Conservation (phyloP, 2,797 vertebrate genomes). For the Squalus acanthias region DNA sequence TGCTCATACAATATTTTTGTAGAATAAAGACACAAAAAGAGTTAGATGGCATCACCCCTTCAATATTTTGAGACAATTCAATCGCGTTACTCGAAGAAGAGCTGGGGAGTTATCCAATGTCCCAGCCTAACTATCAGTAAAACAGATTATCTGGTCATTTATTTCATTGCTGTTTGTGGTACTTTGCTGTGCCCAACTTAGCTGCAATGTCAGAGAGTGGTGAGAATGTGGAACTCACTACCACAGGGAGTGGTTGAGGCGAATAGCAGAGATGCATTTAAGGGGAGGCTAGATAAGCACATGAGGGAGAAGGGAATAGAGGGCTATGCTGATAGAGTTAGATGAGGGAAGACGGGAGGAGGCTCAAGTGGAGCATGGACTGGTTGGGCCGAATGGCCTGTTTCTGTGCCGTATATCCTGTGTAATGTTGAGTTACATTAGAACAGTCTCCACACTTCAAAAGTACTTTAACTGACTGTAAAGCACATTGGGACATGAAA, state of each 20-base stretch:
- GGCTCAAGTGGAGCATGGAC: too few relatives aligned
- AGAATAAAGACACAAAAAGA: background rate
- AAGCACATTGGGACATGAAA: background rate
- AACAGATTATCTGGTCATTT: background rate
- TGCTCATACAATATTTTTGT: background rate
- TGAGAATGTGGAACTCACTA: too few relatives aligned
- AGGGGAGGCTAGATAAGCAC: too few relatives aligned
- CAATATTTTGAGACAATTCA: background rate
- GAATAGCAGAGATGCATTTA: too few relatives aligned
- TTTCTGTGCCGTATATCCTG: too few relatives aligned
- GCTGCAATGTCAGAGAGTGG: background rate
- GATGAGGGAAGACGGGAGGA: too few relatives aligned
- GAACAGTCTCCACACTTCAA: background rate
- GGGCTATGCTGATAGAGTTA: too few relatives aligned
- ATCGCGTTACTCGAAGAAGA: background rate
- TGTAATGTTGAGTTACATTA: background rate
- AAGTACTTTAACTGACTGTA: background rate
- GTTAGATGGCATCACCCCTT: background rate
- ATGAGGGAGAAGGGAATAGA: too few relatives aligned
- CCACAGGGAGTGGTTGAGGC: too few relatives aligned
- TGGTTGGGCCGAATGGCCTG: too few relatives aligned
- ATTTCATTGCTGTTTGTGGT: background rate
- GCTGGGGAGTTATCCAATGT: too few relatives aligned
- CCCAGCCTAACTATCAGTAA: background rate
- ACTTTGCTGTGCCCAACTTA: background rate